Base-by-base conservation (phyloP, 92 coral and sea anemone genomes). In the Plumapathes pennacea region DNA sequence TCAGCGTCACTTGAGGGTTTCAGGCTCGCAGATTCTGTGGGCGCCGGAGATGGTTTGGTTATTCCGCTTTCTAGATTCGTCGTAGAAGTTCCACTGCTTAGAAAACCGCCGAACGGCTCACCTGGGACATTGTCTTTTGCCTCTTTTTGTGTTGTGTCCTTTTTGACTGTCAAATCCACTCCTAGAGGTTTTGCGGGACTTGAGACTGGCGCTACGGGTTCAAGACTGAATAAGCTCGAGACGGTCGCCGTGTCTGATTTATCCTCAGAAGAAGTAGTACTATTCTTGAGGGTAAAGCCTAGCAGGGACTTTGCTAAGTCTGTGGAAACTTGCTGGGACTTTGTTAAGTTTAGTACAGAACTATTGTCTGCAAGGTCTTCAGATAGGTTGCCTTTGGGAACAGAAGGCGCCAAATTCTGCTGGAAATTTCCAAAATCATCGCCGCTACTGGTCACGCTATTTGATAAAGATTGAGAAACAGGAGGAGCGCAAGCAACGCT, bases 351-450 rank as follows among this genome's bases (percentile, higher is more conserved):
- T n/a, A n/a, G n/a, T n/a, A n/a, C n/a, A n/a, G n/a, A n/a, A n/a
- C n/a, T n/a, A n/a, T n/a, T n/a, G n/a, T n/a, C n/a, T n/a, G n/a
- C n/a, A n/a, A n/a, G n/a, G n/a, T n/a, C n/a, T n/a, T n/a, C n/a
- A n/a, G n/a, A n/a, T n/a, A n/a, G n/a, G n/a, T n/a, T n/a, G n/a
- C n/a, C n/a, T n/a, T n/a, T n/a, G n/a, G n/a, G n/a, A n/a, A n/a
- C n/a, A n/a, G n/a, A n/a, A n/a, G n/a, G n/a, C n/a, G n/a, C n/a
- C n/a, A n/a, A n/a, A n/a, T n/a, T n/a, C n/a, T n/a, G n/a, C 43
- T 51, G 78, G 59, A 72, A 52, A 43, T 20, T 31, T 5, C 76
- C 69, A 58, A 72, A 66, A 38, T 66, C 87, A 13, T 57, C 64
- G 25, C 24, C 50, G 52, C 45, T 24, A 50, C 38, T 7, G 4